Conservation (phyloP, 2,888 invertebrate species). For the Thumatha senex region DNA sequence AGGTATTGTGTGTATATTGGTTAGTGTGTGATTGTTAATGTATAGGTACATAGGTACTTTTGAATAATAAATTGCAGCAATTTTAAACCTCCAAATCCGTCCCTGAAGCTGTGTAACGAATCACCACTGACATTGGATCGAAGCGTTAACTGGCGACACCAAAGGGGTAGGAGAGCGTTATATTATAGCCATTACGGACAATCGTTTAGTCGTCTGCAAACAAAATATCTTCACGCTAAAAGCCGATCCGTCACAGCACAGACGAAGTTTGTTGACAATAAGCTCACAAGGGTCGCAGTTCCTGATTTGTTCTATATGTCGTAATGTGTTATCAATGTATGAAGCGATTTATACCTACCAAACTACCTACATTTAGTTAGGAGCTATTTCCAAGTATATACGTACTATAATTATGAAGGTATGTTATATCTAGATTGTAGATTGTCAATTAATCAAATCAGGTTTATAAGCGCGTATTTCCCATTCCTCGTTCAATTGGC, state of each 20-base stretch:
- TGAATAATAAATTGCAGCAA: not conserved
- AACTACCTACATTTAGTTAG: too few relatives aligned
- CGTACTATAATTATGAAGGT: too few relatives aligned
- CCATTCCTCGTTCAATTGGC: too few relatives aligned
- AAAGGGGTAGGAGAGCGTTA: conserved; percentile 55
- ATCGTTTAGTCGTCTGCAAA: conserved; percentile 64
- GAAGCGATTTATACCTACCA: not conserved
- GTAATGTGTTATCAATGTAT: not conserved
- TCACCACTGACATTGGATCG: conserved; percentile 64
- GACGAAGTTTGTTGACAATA: conserved; percentile 14
- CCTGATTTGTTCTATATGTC: not conserved
- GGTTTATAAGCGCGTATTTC: too few relatives aligned
- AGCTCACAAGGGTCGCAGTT: not conserved
- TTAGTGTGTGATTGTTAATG: too few relatives aligned
- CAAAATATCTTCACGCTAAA: conserved; percentile 59
- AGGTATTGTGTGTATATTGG: too few relatives aligned
- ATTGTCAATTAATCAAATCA: too few relatives aligned
- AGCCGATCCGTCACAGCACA: conserved; percentile 55
- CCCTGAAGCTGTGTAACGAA: conserved; percentile 59
- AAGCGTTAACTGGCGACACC: conserved; percentile 68
- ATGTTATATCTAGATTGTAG: too few relatives aligned
- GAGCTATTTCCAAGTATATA: too few relatives aligned
- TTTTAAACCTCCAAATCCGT: conserved; percentile 29
- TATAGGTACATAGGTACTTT: too few relatives aligned
- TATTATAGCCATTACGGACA: conserved; percentile 64